Conservation (phyloP, 2,888 invertebrate genomes). For the Junonia oenone region DNA sequence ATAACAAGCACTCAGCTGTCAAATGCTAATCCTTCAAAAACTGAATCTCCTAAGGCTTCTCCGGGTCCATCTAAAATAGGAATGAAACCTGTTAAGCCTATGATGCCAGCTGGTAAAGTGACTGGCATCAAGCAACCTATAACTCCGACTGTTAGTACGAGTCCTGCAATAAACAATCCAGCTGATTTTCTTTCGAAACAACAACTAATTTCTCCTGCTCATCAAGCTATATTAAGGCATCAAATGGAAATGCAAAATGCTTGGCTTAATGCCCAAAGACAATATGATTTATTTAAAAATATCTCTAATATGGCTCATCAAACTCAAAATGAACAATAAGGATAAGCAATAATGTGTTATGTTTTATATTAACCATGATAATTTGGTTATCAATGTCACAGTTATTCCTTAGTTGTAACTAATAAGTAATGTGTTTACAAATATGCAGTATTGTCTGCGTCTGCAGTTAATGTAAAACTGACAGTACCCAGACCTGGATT, state of each 20-base stretch:
- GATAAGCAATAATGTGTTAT: conserved; percentile 49
- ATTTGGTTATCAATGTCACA: not conserved
- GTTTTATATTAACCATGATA: conserved; percentile 14
- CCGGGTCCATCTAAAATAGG: conserved; percentile 59
- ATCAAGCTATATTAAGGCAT: conserved; percentile 48
- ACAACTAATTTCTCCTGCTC: conserved; percentile 48
- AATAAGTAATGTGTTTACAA: no score
- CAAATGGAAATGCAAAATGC: conserved; percentile 64
- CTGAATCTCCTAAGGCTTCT: conserved; percentile 48
- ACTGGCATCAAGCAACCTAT: conserved; percentile 55
- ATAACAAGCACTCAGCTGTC: conserved; percentile 63
- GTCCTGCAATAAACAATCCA: conserved; percentile 44
- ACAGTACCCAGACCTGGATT: not conserved
- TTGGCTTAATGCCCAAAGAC: conserved; percentile 64
- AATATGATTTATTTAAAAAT: conserved; percentile 62
- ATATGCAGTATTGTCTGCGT: not conserved
- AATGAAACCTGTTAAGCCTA: conserved; percentile 53
- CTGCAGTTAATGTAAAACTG: no score
- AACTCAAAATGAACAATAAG: conserved; percentile 59
- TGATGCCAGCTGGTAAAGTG: conserved; percentile 49
- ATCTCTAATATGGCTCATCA: conserved; percentile 63
- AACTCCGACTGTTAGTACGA: conserved; percentile 47
- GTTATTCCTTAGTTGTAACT: not conserved
- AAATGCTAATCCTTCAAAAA: conserved; percentile 48
- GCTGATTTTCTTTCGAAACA: conserved; percentile 52